phyloP scores from a whole-genome alignment of 2,113 vertebrate genomes.

The Lanius collurio region DNA sequence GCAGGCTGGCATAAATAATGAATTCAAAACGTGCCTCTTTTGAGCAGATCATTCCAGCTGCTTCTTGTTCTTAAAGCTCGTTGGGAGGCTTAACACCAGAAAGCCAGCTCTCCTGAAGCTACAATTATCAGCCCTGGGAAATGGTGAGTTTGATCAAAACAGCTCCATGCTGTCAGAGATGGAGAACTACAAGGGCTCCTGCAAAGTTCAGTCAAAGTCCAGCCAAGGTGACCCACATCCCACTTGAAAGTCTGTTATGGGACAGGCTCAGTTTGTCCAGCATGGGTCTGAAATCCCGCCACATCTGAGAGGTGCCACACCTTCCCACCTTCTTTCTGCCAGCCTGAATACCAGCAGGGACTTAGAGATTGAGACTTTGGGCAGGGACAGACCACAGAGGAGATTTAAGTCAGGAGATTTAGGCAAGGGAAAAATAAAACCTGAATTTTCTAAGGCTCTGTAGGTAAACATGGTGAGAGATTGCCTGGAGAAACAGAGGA shows the following conservation, averaged over 20 bases:
- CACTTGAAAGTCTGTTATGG: neutral
- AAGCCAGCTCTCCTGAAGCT: conserved; percentile 25
- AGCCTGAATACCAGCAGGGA: neutral
- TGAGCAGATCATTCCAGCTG: conserved; percentile 23
- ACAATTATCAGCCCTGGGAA: neutral
- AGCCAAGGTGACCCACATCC: neutral
- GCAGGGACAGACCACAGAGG: neutral
- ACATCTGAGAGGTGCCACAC: neutral
- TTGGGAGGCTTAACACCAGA: conserved; percentile 27
- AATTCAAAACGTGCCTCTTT: neutral
- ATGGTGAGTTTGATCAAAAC: neutral
- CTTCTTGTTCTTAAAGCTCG: neutral
- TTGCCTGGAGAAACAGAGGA: neutral
- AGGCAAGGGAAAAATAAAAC: neutral
- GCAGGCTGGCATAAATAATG: conserved; percentile 48
- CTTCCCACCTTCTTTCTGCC: neutral
- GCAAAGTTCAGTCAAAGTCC: neutral
- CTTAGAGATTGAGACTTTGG: neutral
- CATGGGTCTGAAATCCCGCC: rapidly evolving
- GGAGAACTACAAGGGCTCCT: neutral
- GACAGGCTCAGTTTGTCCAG: neutral
- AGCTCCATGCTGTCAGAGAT: rapidly evolving
- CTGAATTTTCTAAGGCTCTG: neutral
- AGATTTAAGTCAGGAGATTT: neutral
- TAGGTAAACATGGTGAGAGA: neutral